Percentiles rank a stretch among this genome's conserved stretches.
phyloP scores from a whole-genome alignment of 2,888 invertebrate species.

The Bruchidius siliquastri region DNA sequence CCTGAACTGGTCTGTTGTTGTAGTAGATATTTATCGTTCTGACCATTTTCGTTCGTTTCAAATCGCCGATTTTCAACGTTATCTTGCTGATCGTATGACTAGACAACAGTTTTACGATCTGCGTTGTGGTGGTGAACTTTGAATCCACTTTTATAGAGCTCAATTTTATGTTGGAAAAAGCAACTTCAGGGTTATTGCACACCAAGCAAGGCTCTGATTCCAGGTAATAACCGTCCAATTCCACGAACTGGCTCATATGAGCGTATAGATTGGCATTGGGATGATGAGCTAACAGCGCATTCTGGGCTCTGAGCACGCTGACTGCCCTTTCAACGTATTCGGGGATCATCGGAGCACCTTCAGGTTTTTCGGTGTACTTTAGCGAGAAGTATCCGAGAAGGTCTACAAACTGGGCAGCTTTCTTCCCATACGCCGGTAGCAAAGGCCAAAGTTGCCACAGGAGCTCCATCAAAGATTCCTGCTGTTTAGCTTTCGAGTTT shows the following conservation, averaged over 20 bases:
- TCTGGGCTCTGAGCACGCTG: slow-evolving; percentile 80
- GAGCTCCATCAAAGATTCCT: slow-evolving; percentile 73
- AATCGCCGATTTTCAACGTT: slow-evolving; percentile 86
- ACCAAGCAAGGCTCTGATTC: slow-evolving; percentile 97
- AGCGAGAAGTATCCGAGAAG: slow-evolving; percentile 91
- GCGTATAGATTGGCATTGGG: slow-evolving; percentile 93
- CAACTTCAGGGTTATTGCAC: slow-evolving; percentile 95
- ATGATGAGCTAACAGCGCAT: slow-evolving; percentile 82
- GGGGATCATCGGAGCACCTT: slow-evolving; percentile 46
- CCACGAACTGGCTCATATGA: slow-evolving; percentile 87
- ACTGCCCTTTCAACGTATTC: slow-evolving; percentile 85
- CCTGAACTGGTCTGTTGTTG: slow-evolving; percentile 92
- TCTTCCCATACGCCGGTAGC: slow-evolving; percentile 83
- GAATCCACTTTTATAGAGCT: slow-evolving; percentile 93
- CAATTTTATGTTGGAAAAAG: slow-evolving; percentile 84
- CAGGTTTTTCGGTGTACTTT: slow-evolving; percentile 73
- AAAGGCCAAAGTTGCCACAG: slow-evolving; percentile 91
- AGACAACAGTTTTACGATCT: slow-evolving; percentile 92
- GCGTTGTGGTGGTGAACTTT: slow-evolving; percentile 96
- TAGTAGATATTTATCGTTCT: slow-evolving; percentile 94
- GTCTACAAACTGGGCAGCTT: slow-evolving; percentile 96
- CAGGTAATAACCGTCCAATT: slow-evolving; percentile 91
- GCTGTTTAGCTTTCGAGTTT: slow-evolving; percentile 73
- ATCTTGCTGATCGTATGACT: slow-evolving; percentile 95
- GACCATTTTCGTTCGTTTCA: slow-evolving; percentile 97